Percentiles rank a stretch among this genome's conserved stretches.
phyloP scores from a whole-genome alignment of 2,888 invertebrate genomes.

The Hirtodrosophila duncani region DNA sequence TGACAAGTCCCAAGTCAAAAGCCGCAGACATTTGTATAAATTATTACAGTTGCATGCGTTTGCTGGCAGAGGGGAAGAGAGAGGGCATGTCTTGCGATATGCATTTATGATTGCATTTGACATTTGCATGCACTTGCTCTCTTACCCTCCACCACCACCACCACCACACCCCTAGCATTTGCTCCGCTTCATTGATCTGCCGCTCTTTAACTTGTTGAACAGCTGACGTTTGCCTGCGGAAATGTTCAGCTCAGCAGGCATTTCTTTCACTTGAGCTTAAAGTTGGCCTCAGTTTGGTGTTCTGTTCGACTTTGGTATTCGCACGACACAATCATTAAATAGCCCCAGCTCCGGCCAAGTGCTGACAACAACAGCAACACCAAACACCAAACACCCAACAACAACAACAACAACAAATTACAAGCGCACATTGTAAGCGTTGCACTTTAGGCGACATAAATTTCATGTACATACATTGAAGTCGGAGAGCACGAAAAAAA shows the following conservation, averaged over 20 bases:
- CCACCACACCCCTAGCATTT: too few species aligned
- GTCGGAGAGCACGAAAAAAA: conserved; percentile 30
- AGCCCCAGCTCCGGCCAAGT: conserved; percentile 69
- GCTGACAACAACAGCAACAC: conserved; percentile 49
- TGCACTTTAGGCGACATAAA: conserved; percentile 71
- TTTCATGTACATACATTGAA: conserved; percentile 70
- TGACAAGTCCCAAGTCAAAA: conserved; percentile 63
- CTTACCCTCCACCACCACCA: not conserved
- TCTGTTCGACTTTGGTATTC: conserved; percentile 52
- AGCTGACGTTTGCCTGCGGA: conserved; percentile 1
- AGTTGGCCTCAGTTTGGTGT: conserved; percentile 1
- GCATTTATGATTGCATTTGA: conserved; percentile 68
- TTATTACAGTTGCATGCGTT: conserved; percentile 53
- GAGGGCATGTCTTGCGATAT: conserved; percentile 35
- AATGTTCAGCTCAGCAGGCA: too few species aligned
- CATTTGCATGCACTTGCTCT: conserved; percentile 53
- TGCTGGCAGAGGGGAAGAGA: not conserved
- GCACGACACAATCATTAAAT: conserved; percentile 71
- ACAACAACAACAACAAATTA: conserved; percentile 61
- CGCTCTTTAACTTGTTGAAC: conserved; percentile 18
- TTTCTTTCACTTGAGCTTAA: conserved; percentile 1
- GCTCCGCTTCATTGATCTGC: too few species aligned
- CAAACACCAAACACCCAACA: conserved; percentile 16
- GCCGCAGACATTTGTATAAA: conserved; percentile 70
- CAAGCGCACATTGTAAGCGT: conserved; percentile 72